phyloP scores from a whole-genome alignment of 2,797 vertebrate species.

The Chromis chromis region DNA sequence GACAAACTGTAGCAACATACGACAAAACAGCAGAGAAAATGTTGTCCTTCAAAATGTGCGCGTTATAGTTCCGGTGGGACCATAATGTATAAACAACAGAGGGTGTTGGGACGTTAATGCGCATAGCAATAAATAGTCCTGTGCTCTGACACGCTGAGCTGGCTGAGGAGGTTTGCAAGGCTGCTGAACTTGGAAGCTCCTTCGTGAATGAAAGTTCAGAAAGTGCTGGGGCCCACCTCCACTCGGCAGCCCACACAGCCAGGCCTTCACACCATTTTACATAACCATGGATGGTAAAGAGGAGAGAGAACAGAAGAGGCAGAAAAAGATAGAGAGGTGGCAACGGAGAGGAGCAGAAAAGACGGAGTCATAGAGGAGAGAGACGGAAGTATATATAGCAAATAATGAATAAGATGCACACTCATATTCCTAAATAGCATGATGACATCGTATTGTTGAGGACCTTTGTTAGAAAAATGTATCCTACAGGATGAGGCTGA shows the following conservation, averaged over 20 bases:
- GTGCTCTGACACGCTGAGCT: slow-evolving; percentile 49
- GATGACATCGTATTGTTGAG: not conserved
- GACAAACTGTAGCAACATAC: slow-evolving; percentile 8
- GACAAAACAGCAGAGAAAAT: slow-evolving; percentile 28
- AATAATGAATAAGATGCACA: slow-evolving; percentile 38
- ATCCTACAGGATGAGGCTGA: not conserved
- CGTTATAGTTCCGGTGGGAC: slow-evolving; percentile 39
- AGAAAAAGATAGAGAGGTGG: slow-evolving; percentile 53
- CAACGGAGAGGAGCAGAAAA: slow-evolving; percentile 50
- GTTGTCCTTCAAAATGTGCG: slow-evolving; percentile 25
- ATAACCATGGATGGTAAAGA: slow-evolving; percentile 60
- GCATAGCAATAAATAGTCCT: slow-evolving; percentile 49
- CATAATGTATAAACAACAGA: slow-evolving; percentile 40
- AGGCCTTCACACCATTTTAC: slow-evolving; percentile 69
- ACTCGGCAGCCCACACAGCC: slow-evolving; percentile 70
- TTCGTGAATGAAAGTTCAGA: slow-evolving; percentile 77
- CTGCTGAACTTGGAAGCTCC: slow-evolving; percentile 68
- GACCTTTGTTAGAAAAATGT: not conserved
- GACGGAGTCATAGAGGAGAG: slow-evolving; percentile 46
- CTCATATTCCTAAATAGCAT: slow-evolving; percentile 15
- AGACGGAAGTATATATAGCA: slow-evolving; percentile 45
- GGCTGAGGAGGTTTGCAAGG: slow-evolving; percentile 60
- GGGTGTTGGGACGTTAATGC: slow-evolving; percentile 46
- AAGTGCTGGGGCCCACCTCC: slow-evolving; percentile 69
- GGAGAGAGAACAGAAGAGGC: slow-evolving; percentile 53